Conservation (phyloP, 2,113 vertebrate species). For the Deroptyus accipitrinus region DNA sequence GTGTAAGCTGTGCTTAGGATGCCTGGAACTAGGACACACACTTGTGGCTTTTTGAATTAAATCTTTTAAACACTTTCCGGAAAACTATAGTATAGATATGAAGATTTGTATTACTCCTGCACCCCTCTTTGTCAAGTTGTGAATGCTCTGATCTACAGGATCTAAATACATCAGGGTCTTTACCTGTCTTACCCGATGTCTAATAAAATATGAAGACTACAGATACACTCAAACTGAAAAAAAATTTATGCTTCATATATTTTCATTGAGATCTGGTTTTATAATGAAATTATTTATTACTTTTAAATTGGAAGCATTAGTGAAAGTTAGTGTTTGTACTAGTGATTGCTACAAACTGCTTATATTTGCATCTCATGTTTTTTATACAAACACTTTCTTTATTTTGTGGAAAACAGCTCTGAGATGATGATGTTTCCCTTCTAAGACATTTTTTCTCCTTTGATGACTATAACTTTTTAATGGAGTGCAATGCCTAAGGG, state of each 20-base stretch:
- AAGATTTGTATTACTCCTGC: not conserved
- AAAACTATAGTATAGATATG: fast-evolving
- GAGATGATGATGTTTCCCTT: not conserved
- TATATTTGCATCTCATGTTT: not conserved
- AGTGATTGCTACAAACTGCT: not conserved
- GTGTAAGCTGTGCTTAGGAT: not conserved
- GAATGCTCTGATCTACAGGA: not conserved
- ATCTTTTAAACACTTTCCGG: not conserved
- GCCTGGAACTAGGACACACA: not conserved
- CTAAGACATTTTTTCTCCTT: not conserved
- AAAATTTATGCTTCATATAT: not conserved
- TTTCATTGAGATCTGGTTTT: not conserved
- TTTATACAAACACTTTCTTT: not conserved
- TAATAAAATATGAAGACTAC: not conserved
- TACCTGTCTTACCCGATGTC: not conserved
- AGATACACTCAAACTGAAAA: not conserved
- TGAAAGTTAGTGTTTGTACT: not conserved
- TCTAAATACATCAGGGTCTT: not conserved
- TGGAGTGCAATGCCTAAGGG: not conserved
- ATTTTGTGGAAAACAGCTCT: not conserved
- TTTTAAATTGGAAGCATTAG: not conserved
- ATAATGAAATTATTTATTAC: not conserved
- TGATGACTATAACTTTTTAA: not conserved
- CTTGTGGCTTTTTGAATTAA: not conserved
- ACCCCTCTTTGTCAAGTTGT: not conserved